A percentile compares a stretch with the other conserved stretches of the same genome.
phyloP scores from a whole-genome alignment of 92 coral and sea anemone species.

The Palythoa caribaeorum region DNA sequence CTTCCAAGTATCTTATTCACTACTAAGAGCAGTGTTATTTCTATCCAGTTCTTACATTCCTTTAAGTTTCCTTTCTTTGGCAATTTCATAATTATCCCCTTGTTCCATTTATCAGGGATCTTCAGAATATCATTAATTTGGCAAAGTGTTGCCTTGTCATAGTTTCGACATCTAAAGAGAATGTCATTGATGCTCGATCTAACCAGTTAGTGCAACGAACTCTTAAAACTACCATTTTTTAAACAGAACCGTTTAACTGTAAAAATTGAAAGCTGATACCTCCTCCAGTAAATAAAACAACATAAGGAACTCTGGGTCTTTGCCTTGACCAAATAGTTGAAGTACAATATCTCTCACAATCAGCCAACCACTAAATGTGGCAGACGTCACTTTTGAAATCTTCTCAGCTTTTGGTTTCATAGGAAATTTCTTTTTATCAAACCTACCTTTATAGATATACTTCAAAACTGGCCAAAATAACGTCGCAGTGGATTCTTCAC shows the following conservation, averaged over 20 bases:
- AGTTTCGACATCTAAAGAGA: slow-evolving; percentile 60
- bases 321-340: slow-evolving; percentile 65
- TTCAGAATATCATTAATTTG: slow-evolving; percentile 60
- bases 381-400: slow-evolving; percentile 45
- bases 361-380: slow-evolving; percentile 73
- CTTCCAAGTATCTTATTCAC: no score
- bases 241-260: slow-evolving; percentile 55
- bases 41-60: no score
- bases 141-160: slow-evolving; percentile 75
- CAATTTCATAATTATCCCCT: no score
- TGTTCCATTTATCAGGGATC: no score
- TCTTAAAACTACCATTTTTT: slow-evolving; percentile 59
- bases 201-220: slow-evolving; percentile 51
- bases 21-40: no score
- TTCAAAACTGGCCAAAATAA: slow-evolving; percentile 64
- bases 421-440: slow-evolving; percentile 61
- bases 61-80: no score
- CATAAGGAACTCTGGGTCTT: slow-evolving; percentile 50
- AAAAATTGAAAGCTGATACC: slow-evolving; percentile 51
- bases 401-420: slow-evolving; percentile 68
- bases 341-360: slow-evolving; percentile 53
- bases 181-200: slow-evolving; percentile 46
- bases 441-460: slow-evolving; percentile 51
- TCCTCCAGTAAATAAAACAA: slow-evolving; percentile 63
- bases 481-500: slow-evolving; percentile 53